phyloP scores from a whole-genome alignment of 1,140 invertebrate genomes.

The Oscheius sp. region DNA sequence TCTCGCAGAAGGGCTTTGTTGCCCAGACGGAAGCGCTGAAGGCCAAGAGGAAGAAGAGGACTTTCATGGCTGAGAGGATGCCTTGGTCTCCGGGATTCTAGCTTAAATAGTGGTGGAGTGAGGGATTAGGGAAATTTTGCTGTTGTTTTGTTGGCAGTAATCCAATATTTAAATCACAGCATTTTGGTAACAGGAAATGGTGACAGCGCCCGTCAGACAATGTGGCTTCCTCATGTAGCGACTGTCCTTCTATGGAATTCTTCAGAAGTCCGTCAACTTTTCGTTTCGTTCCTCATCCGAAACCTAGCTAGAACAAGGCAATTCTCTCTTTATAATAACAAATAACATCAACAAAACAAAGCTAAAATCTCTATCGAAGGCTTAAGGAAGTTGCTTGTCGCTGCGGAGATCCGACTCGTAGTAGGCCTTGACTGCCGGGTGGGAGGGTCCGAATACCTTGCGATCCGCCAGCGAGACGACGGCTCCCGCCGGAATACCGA shows the following conservation, averaged over 20 bases:
- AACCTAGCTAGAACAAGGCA: no score
- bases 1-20: not conserved
- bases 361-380: not conserved
- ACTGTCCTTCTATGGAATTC: no score
- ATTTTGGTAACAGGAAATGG: no score
- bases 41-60: not conserved
- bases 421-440: constrained; percentile 13
- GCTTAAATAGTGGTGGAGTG: no score
- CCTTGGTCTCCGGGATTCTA: no score
- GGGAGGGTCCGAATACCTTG: constrained; percentile 55
- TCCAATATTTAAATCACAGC: no score
- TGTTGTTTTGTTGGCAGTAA: no score
- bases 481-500: constrained; percentile 48
- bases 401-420: constrained; percentile 17
- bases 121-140: no score
- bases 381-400: not conserved
- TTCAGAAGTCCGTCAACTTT: no score
- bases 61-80: not conserved
- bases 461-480: constrained; percentile 51
- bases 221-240: no score
- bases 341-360: not conserved
- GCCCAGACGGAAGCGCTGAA: not conserved
- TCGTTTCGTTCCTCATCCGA: no score
- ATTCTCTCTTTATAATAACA: not conserved
- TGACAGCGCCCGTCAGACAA: no score